Evolutionary conservation across 2,797 vertebrate species (phyloP).

Genomic region (Enoplosus armatus): DNA sequence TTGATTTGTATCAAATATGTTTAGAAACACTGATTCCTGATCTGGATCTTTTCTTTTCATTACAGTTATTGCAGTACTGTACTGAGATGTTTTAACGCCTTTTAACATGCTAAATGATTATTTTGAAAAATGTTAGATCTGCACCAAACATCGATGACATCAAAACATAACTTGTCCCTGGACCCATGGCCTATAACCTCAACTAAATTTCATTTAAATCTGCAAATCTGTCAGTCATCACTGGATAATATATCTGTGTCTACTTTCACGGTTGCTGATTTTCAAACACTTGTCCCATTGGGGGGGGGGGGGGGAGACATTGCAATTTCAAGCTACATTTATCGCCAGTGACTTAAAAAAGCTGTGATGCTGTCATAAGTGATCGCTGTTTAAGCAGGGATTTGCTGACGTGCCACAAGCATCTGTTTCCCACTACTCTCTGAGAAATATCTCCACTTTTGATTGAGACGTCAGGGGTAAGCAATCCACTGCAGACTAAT

Average conservation of each 20-base stretch:
- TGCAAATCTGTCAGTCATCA: constrained; percentile 68
- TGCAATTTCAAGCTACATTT: constrained; percentile 84
- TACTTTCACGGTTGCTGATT: constrained; percentile 71
- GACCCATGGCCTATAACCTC: neutral
- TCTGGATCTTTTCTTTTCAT: neutral
- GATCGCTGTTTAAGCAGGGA: constrained; percentile 66
- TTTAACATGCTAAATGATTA: neutral
- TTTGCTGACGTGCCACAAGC: constrained; percentile 54
- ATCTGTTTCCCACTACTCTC: constrained; percentile 59
- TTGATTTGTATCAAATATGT: too few relatives aligned
- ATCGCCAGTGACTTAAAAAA: constrained; percentile 62
- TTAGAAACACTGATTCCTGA: neutral
- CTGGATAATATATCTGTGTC: constrained; percentile 63
- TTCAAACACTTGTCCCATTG: constrained; percentile 67
- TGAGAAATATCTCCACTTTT: constrained; percentile 58
- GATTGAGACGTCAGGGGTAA: constrained; percentile 71
- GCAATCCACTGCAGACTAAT: constrained; percentile 47
- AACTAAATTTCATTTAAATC: neutral
- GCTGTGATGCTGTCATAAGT: constrained; percentile 59
- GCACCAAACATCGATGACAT: neutral
- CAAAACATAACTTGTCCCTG: neutral
- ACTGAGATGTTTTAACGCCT: neutral
- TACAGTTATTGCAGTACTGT: neutral
- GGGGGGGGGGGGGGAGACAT: constrained; percentile 37
- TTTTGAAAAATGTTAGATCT: neutral